Evolutionary conservation across 2,888 invertebrate species (phyloP).

Genomic region (Brachypalpus laphriformis): DNA sequence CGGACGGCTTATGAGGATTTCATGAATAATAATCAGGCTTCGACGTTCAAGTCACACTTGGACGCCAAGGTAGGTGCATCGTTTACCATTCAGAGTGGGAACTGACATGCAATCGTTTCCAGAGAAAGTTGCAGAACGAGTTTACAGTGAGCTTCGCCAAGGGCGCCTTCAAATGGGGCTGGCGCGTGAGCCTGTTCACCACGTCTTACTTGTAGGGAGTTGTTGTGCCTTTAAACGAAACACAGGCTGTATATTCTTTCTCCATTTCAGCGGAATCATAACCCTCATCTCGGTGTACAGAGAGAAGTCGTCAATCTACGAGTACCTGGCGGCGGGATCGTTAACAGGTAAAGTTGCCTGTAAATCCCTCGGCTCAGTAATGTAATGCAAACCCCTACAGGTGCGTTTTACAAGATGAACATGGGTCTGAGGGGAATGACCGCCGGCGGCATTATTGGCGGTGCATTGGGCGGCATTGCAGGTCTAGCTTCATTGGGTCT

Average conservation of each 20-base stretch:
- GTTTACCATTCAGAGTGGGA: background rate
- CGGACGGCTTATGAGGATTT: constrained; percentile 86
- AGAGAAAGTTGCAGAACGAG: constrained; percentile 88
- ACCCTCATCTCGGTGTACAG: constrained; percentile 87
- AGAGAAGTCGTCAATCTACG: constrained; percentile 86
- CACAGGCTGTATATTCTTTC: background rate
- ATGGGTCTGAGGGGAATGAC: constrained; percentile 87
- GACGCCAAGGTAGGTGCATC: constrained; percentile 86
- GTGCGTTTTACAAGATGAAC: constrained; percentile 87
- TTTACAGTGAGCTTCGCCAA: constrained; percentile 88
- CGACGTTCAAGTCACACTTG: constrained; percentile 86
- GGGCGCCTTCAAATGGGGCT: constrained; percentile 89
- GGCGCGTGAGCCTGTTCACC: constrained; percentile 87
- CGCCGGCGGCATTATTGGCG: constrained; percentile 87
- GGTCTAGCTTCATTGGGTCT: constrained; percentile 85
- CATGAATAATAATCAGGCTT: constrained; percentile 89
- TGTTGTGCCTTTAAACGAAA: background rate
- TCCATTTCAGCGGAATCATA: constrained; percentile 85
- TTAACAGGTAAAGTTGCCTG: constrained; percentile 84
- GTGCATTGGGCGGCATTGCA: constrained; percentile 85
- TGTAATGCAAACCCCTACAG: no score
- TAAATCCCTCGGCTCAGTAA: no score
- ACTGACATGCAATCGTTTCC: constrained; percentile 76
- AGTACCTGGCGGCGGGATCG: constrained; percentile 87
- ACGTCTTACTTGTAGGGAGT: constrained; percentile 87